Evolutionary conservation across 2,113 vertebrate species (phyloP), one percentile per base, ranked within the genome.

Genomic region (Hippocampus comes): DNA sequence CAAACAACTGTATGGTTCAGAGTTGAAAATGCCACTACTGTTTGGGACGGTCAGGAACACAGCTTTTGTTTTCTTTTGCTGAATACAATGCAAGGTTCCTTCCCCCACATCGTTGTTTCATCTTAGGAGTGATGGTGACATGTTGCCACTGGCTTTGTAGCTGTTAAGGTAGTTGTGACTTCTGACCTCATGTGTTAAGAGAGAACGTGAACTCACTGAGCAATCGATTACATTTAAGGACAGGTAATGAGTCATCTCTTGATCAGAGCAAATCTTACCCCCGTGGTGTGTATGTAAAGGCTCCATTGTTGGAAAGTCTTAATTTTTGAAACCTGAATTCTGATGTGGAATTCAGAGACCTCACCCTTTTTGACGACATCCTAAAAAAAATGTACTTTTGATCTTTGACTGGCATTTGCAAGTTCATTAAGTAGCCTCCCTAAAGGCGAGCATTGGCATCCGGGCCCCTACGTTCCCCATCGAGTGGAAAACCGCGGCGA

Each of bases 401-500:
- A 67, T 61, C 41, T 72, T 82, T 57, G 59, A 30, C 70, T 69
- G 69, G 66, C 34, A 17, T 68, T 78, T 79, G 70, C 71, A 80
- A 60, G 75, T 73, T 63, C 51, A 65, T 64, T 82, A 69, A 63
- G 76, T 72, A 74, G 72, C 59, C 46, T 53, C 56, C 59, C 61
- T 77, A 20, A 75, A 20, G 70, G 53, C 49, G 34, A 84, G 79
- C 72, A 75, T 14, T 30, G 55, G 75, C 70, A 66, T 84, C 72
- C 74, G 77, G 76, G 70, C 78, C 74, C 46, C 55, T 65, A 67
- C 49, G 23, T 71, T 82, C 83, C 61, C 84, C 85, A 83, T 80
- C 79, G 85, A 86, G 85, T 88, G 84, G 84, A 80, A 87, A 82
- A 60, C 66, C 57, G 69, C 84, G 78, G 87, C 81, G 78, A 87